Percentiles rank a stretch among this genome's conserved stretches.
These are phyloP conservation scores for Gymnorhina tibicen DNA, from an alignment of 2,113 vertebrate species.

Conservation along the genomic window DNA sequence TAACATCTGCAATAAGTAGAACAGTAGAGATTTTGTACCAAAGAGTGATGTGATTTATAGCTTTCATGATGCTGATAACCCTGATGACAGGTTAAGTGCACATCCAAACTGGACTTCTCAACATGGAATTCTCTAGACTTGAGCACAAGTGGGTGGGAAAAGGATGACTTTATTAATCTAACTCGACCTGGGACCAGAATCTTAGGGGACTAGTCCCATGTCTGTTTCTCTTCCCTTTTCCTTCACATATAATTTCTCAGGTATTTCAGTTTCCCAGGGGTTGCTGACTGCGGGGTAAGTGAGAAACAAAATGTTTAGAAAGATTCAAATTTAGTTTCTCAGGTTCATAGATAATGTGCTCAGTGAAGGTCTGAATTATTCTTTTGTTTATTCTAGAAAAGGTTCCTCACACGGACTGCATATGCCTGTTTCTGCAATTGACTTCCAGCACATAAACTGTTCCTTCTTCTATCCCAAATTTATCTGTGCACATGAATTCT, in stretches of 20 bases:
- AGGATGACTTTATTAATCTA: not conserved
- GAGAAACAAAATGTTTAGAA: not conserved
- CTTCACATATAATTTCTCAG: not conserved
- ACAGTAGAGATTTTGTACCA: not conserved
- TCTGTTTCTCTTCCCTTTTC: not conserved
- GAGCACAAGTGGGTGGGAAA: not conserved
- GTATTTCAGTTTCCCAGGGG: not conserved
- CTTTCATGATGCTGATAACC: not conserved
- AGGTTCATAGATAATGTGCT: not conserved
- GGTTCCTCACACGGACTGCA: not conserved
- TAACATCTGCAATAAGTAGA: not conserved
- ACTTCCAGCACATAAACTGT: not conserved
- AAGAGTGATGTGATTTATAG: not conserved
- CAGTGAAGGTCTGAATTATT: not conserved
- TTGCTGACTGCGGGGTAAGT: not conserved
- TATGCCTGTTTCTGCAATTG: not conserved
- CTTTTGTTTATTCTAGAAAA: not conserved
- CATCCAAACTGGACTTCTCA: not conserved
- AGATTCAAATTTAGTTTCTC: not conserved
- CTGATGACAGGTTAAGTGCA: not conserved
- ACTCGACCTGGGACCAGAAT: not conserved
- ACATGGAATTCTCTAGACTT: not conserved
- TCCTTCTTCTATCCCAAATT: not conserved
- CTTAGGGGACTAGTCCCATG: not conserved
- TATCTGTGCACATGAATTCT: not conserved